Evolutionary conservation across 2,113 vertebrate genomes (phyloP).

Genomic region (Mesoclemmys tuberculata): DNA sequence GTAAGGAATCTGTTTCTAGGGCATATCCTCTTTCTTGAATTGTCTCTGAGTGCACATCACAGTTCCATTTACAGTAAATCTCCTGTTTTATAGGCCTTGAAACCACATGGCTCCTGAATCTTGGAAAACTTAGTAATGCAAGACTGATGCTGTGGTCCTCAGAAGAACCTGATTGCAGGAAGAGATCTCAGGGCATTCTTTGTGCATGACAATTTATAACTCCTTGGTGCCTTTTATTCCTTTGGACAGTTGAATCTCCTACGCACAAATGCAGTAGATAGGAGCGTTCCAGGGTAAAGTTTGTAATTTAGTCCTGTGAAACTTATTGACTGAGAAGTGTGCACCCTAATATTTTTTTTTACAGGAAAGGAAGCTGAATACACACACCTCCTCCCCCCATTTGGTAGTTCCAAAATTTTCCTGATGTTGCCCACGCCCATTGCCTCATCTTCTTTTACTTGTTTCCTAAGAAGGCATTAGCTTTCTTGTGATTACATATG

Average conservation of each 20-base stretch:
- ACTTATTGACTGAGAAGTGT: neutral
- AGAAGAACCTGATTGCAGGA: neutral
- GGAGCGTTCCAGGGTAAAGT: neutral
- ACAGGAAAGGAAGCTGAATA: neutral
- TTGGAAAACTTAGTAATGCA: neutral
- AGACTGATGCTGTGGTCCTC: neutral
- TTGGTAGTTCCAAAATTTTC: neutral
- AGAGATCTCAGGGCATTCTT: neutral
- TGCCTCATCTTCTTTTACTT: neutral
- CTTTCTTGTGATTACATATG: neutral
- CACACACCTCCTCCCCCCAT: neutral
- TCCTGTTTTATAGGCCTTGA: neutral
- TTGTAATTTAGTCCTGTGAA: neutral
- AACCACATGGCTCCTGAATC: fast-evolving
- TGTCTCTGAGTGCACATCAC: fast-evolving
- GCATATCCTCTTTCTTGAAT: neutral
- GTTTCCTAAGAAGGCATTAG: fast-evolving
- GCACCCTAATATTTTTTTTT: neutral
- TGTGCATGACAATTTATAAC: neutral
- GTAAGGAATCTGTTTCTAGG: neutral
- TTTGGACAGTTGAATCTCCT: neutral
- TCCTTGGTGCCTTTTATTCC: neutral
- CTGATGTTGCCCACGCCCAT: neutral
- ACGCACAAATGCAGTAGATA: neutral
- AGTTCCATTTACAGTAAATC: neutral